A percentile compares a stretch with the other conserved stretches of the same genome.
Conservation (phyloP, 2,888 invertebrate genomes). For the Monopis laevigella region DNA sequence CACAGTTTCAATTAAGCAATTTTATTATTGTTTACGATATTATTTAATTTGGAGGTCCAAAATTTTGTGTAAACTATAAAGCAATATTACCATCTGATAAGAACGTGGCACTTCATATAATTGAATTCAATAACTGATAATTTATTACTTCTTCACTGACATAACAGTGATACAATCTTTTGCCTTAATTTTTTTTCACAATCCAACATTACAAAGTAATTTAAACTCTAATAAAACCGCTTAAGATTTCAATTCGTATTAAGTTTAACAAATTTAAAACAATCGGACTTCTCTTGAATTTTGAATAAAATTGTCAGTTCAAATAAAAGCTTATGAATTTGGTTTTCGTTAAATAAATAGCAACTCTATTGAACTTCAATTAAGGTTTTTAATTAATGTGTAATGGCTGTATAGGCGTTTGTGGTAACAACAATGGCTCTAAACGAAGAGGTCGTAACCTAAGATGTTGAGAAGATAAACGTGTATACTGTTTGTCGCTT, state of each 20-base stretch:
- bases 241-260: too few species aligned
- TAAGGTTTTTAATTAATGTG: neutral
- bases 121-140: slow-evolving; percentile 42
- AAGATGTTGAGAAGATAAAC: slow-evolving; percentile 23
- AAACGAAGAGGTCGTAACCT: slow-evolving; percentile 27
- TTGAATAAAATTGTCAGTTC: too few species aligned
- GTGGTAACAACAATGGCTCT: slow-evolving; percentile 21
- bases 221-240: neutral
- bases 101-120: slow-evolving; percentile 32
- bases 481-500: slow-evolving; percentile 28
- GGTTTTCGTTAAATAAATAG: neutral
- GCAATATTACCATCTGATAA: slow-evolving; percentile 16
- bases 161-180: slow-evolving; percentile 28
- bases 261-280: too few species aligned
- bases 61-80: too few species aligned
- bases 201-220: neutral
- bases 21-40: too few species aligned
- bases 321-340: neutral
- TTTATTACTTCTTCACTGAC: slow-evolving; percentile 38
- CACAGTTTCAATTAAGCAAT: too few species aligned
- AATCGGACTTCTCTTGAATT: too few species aligned
- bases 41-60: too few species aligned
- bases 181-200: too few species aligned
- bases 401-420: slow-evolving; percentile 18
- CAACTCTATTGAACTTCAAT: neutral